Base-by-base conservation (phyloP, 2,888 invertebrate genomes). In the Silvanus unidentatus region DNA sequence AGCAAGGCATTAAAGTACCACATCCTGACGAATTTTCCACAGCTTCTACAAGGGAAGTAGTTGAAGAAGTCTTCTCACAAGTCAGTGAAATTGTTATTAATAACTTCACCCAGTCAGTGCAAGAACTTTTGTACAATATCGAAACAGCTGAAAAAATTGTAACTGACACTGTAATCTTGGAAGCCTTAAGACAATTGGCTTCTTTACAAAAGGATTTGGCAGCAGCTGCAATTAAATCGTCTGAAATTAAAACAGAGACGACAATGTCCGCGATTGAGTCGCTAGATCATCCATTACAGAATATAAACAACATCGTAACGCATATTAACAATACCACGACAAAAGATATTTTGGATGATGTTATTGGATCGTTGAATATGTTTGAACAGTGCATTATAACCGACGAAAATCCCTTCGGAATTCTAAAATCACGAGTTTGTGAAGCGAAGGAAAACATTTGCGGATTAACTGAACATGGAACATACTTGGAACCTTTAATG, bases 211-310 rank as follows among this genome's bases (percentile, higher is more conserved):
- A 65, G 52, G 70, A 71, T 51, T 60, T 72, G 28, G 54, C 62
- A 1, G 58, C 55, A 15, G 60, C 64, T 2, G 59, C 71, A 5
- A 47, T 50, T 4, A 64, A 63, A 49, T 57, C 64, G 11, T 57
- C 59, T 1, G 53, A 58, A 41, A 54, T 63, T 11, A 63, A 63
- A 50, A 59, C 62, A 1, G 69, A 72, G 55, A 45, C 59, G 2
- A 59, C 64, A 15, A 55, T 78, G 3, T 69, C 70, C 4, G 67
- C 76, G 5, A 58, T 78, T 10, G 76, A 77, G 48, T 74, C 71
- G 52, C 58, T 78, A 1, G 72, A 75, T 27, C 73, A 73, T 34
- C 77, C 78, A 0, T 63, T 79, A 6, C 76, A 77, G 54, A 58
- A 66, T 35, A 47, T 72, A 11, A 70, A 70, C 47, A 67, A 59